Conservation (phyloP, 2,888 invertebrate genomes). For the Megastigmus dorsalis region DNA sequence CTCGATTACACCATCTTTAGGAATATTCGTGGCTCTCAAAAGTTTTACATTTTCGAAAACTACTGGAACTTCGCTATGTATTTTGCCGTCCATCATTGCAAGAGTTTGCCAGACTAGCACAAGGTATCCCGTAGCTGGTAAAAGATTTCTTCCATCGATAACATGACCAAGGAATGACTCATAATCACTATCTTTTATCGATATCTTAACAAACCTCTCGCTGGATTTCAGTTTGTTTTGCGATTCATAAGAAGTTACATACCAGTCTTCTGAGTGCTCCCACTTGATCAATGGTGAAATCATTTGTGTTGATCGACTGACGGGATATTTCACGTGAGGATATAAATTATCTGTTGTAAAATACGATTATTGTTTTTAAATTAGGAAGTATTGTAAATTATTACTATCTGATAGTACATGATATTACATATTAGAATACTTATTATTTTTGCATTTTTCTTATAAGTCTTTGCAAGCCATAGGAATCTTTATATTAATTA, state of each 20-base stretch:
- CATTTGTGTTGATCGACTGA: conserved; percentile 77
- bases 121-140: conserved; percentile 91
- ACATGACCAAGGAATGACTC: neutral
- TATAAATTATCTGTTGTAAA: conserved; percentile 76
- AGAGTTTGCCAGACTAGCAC: conserved; percentile 85
- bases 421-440: no score
- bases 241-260: conserved; percentile 81
- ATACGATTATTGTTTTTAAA: no score
- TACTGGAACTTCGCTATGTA: conserved; percentile 83
- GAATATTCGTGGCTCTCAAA: conserved; percentile 87
- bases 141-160: conserved; percentile 85
- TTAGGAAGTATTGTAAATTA: no score
- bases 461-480: no score
- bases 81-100: conserved; percentile 80
- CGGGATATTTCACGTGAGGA: conserved; percentile 75
- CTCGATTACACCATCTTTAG: conserved; percentile 78
- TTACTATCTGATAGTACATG: no score
- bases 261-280: conserved; percentile 81
- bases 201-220: conserved; percentile 78
- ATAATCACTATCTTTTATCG: conserved; percentile 78
- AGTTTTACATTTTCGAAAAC: conserved; percentile 90
- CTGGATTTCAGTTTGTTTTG: conserved; percentile 82
- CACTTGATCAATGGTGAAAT: conserved; percentile 76
- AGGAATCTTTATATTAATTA: no score
- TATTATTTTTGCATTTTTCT: no score